Conservation (phyloP, 2,797 vertebrate species). For the Geotrypetes seraphini region DNA sequence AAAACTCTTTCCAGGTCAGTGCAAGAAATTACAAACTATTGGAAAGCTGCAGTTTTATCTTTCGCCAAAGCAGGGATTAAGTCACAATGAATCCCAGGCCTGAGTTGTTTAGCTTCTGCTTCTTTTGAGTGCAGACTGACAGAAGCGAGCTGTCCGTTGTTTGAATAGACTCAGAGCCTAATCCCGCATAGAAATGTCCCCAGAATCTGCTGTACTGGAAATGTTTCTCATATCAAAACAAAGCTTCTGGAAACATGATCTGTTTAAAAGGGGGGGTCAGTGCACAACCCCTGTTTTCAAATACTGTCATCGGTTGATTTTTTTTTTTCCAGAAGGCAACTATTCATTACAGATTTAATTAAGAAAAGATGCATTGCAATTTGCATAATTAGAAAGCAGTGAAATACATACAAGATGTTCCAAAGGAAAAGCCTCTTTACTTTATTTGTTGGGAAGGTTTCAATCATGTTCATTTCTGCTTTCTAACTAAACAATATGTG, state of each 20-base stretch:
- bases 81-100: constrained; percentile 42
- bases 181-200: constrained; percentile 41
- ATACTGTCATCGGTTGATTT: too few species aligned
- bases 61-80: constrained; percentile 48
- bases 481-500: too few species aligned
- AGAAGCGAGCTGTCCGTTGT: constrained; percentile 30
- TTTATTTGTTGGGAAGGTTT: too few species aligned
- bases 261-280: constrained; percentile 31
- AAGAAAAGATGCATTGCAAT: constrained; percentile 20
- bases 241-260: constrained; percentile 40
- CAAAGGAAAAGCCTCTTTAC: constrained; percentile 36
- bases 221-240: constrained; percentile 42
- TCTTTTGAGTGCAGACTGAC: constrained; percentile 39
- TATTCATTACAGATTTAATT: constrained; percentile 35
- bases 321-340: constrained; percentile 21
- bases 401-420: constrained; percentile 12
- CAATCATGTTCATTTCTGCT: too few species aligned
- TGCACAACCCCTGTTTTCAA: constrained; percentile 30
- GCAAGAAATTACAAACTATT: constrained; percentile 40
- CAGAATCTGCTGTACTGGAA: constrained; percentile 42
- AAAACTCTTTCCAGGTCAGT: constrained; percentile 46
- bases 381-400: constrained; percentile 20
- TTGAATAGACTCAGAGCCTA: constrained; percentile 47
- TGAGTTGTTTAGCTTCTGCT: constrained; percentile 26
- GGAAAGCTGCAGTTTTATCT: constrained; percentile 46